Evolutionary conservation across 2,888 invertebrate genomes (phyloP).

Genomic region (Cosmopolites sordidus): DNA sequence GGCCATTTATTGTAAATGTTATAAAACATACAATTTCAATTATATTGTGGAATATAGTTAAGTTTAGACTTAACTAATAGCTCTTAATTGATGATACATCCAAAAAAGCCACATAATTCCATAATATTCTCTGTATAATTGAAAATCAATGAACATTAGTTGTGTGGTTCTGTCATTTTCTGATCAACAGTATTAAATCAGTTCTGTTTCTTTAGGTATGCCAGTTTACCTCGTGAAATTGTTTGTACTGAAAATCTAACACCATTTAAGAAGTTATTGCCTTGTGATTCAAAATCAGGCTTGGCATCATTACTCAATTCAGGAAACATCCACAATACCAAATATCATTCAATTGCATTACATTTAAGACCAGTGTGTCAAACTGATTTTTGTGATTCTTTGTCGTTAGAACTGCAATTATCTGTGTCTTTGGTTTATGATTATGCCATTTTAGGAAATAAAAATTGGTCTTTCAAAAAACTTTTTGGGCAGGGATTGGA

Average conservation of each 20-base stretch:
- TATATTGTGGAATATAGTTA: no score
- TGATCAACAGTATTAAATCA: no score
- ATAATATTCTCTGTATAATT: no score
- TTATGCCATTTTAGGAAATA: conserved; percentile 58
- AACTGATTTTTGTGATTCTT: conserved; percentile 50
- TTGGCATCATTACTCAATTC: conserved; percentile 85
- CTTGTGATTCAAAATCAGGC: conserved; percentile 88
- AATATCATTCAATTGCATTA: conserved; percentile 86
- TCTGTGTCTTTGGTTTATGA: conserved; percentile 87
- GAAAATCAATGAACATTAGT: no score
- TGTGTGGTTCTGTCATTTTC: no score
- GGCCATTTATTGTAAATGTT: neutral
- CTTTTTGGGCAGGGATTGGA: conserved; percentile 83
- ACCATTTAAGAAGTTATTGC: conserved; percentile 95
- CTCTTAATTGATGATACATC: no score
- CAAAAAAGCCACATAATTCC: no score
- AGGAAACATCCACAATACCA: conserved; percentile 84
- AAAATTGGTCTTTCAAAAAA: conserved; percentile 82
- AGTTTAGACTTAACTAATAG: no score
- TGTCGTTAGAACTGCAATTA: conserved; percentile 76
- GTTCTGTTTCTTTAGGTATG: conserved; percentile 56
- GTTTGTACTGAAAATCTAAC: conserved; percentile 99
- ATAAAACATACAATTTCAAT: conserved; percentile 1
- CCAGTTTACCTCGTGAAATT: conserved; percentile 90
- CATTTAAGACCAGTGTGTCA: conserved; percentile 78